phyloP scores from a whole-genome alignment of 2,797 vertebrate species.

The Acrossocheilus wenchowensis region DNA sequence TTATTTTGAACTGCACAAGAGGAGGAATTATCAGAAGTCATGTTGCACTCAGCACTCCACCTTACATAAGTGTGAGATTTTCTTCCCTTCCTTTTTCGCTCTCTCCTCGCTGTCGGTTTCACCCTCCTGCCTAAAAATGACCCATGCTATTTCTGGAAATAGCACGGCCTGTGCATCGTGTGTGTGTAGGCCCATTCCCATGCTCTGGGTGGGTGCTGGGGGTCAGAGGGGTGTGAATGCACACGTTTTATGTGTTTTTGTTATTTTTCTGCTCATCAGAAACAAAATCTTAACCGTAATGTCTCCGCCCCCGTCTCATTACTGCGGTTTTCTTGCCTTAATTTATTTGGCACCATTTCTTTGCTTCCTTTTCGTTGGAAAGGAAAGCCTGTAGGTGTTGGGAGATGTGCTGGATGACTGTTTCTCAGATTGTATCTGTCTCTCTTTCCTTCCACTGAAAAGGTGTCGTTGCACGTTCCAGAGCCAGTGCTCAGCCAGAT shows the following conservation, averaged over 20 bases:
- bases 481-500: background rate
- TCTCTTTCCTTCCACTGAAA: background rate
- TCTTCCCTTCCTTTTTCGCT: background rate
- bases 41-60: conserved; percentile 16
- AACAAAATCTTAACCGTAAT: background rate
- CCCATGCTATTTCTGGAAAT: conserved; percentile 39
- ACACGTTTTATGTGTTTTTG: background rate
- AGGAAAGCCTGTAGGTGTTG: conserved; percentile 48
- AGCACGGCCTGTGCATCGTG: conserved; percentile 27
- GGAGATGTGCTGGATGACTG: conserved; percentile 19
- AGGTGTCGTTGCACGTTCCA: background rate
- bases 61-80: conserved; percentile 37
- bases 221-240: conserved; percentile 31
- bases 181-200: conserved; percentile 8
- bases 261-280: conserved; percentile 5
- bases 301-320: conserved; percentile 12
- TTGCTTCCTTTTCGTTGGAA: conserved; percentile 42
- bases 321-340: conserved; percentile 3
- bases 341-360: conserved; percentile 54
- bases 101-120: conserved; percentile 14
- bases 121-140: conserved; percentile 31
- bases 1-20: conserved; percentile 56
- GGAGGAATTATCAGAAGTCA: conserved; percentile 63
- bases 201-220: conserved; percentile 34
- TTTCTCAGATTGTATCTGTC: conserved; percentile 13